A percentile compares a stretch with the other conserved stretches of the same genome.
phyloP scores from a whole-genome alignment of 2,888 invertebrate species.

The Andrena bucephala region DNA sequence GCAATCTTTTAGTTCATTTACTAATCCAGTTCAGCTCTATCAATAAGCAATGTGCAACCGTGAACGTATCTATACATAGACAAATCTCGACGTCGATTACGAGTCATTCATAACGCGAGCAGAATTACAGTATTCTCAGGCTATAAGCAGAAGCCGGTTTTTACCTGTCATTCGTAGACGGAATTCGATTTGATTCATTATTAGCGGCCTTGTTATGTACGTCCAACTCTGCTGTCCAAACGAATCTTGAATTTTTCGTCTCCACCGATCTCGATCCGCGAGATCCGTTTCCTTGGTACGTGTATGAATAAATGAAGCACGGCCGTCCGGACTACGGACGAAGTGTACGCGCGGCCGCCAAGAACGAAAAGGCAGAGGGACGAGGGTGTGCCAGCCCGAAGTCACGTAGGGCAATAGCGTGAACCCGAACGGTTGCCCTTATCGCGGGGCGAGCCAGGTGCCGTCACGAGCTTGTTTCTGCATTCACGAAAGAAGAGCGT shows the following conservation, averaged over 20 bases:
- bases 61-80: too few relatives aligned
- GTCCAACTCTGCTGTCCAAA: neutral
- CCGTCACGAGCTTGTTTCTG: slow-evolving; percentile 19
- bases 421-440: slow-evolving; percentile 29
- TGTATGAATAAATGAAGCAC: neutral
- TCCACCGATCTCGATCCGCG: neutral
- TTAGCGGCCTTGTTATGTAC: neutral
- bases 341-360: neutral
- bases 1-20: too few relatives aligned
- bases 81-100: too few relatives aligned
- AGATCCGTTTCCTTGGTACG: neutral
- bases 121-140: too few relatives aligned
- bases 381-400: neutral
- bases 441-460: slow-evolving; percentile 33
- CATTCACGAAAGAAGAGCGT: slow-evolving; percentile 53
- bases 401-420: slow-evolving; percentile 27
- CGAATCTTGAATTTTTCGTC: neutral
- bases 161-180: too few relatives aligned
- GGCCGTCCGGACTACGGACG: neutral
- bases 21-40: too few relatives aligned
- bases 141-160: too few relatives aligned
- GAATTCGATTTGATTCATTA: neutral
- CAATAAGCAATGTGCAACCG: too few relatives aligned
- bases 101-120: too few relatives aligned
- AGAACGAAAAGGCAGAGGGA: neutral